Base-by-base conservation (phyloP, 2,888 invertebrate species). In the Eristalis tenax region DNA sequence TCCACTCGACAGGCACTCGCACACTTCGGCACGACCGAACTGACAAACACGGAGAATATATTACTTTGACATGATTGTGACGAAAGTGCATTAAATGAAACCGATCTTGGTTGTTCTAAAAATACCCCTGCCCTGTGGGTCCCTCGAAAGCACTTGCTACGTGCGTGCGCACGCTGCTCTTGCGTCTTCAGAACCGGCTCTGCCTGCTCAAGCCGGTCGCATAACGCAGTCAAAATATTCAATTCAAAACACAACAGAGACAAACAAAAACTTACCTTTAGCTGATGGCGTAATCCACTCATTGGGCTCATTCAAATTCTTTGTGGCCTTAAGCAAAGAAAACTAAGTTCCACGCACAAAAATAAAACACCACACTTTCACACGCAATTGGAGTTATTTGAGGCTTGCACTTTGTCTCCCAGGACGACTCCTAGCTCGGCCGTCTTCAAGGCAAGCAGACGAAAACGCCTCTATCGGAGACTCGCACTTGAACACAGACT, bases 261-360 rank as follows among this genome's bases (percentile, higher is more conserved):
- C 1, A 73, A 23, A 63, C 3, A 13, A 56, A 50, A 59, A 90
- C 91, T 91, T 89, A 93, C 93, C 93, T 93, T 93, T 35, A 93
- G 90, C 89, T 93, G 93, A 84, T 92, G 92, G 83, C 93, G 92
- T 89, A 93, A 90, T 90, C 93, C 92, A 89, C 93, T 93, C 93
- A 93, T 93, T 88, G 92, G 91, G 90, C 91, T 92, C 92, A 92
- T 92, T 92, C 90, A 91, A 90, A 74, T 50, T 50, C 71, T 4
- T 23, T 68, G 65, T 26, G 66, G 61, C 32, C 70, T 86, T 38
- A 61, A 26, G 64, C 15, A 63, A 1, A 38, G 65, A 59, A 50
- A 18, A 43, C 64, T 38, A n/a, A 26, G 28, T 59, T 57, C n/a
- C 40, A 64, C 38, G 59, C 18, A 26, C 4, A 18, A 11, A 79